A percentile compares a stretch with the other conserved stretches of the same genome.
Conservation (phyloP, 2,113 vertebrate species). For the Mesembrinibis cayennensis region DNA sequence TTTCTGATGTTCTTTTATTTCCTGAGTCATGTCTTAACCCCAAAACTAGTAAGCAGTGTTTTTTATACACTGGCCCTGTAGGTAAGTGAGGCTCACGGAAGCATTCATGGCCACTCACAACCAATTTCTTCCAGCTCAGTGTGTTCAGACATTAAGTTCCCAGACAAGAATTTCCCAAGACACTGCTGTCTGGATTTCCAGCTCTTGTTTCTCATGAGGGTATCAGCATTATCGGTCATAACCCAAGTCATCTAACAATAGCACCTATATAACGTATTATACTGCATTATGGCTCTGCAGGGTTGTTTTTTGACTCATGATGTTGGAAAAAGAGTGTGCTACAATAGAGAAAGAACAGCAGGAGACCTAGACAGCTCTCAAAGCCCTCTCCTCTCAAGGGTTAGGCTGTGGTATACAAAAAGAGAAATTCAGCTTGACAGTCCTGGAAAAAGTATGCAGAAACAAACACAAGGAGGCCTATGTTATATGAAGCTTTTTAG, state of each 20-base stretch:
- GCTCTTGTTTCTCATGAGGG: neutral
- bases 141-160: slow-evolving; percentile 3
- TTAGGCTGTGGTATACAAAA: neutral
- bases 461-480: neutral
- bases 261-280: neutral
- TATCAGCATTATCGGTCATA: neutral
- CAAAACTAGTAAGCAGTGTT: neutral
- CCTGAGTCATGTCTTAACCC: neutral
- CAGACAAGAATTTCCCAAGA: slow-evolving; percentile 2
- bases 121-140: neutral
- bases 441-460: neutral
- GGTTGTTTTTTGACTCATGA: neutral
- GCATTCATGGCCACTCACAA: neutral
- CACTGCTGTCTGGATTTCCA: neutral
- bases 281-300: neutral
- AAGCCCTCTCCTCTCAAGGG: neutral
- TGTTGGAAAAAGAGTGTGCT: neutral
- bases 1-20: neutral
- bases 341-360: neutral
- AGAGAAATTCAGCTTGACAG: neutral
- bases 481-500: neutral
- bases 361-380: neutral
- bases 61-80: neutral
- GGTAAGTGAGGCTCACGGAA: neutral
- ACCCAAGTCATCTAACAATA: neutral